Evolutionary conservation across 2,113 vertebrate species (phyloP), one percentile per base, ranked within the genome.

Genomic region (Anarrhichthys ocellatus): DNA sequence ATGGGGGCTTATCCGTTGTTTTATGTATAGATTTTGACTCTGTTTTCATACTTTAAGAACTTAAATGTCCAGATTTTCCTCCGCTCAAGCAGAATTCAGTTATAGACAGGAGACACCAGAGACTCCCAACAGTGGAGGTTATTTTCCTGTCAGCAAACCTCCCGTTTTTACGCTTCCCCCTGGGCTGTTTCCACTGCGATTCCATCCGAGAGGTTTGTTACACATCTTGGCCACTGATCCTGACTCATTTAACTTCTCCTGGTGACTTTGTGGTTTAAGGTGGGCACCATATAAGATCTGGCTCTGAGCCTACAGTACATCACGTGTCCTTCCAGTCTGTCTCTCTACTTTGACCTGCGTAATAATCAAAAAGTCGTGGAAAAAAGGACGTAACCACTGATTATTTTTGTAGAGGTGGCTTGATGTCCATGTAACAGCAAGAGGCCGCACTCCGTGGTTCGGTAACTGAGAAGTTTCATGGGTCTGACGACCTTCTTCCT

Each of bases 71-170:
- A 72, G 68, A 72, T 36, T 83, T 89, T 83, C 64, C 81, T 78
- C 52, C 42, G 13, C 42, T 72, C 24, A n/a, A 63, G 70, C 61
- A 87, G 83, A 85, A 76, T 88, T 72, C 10, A 20, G 83, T 89
- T 88, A 18, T 73, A 84, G 74, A 52, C 75, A 73, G 61, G 74
- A 88, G 80, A 87, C 81, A 86, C 80, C 59, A 69, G 68, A 88
- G 73, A 87, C 76, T 85, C 50, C 68, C 67, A 62, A 52, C 22
- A 72, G 85, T 76, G 77, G 64, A 73, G 70, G 54, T 78, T 44
- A 82, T 88, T 94, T 91, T 87, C 71, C 82, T 68, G 73, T 88
- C 76, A 84, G 74, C 73, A 85, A 72, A 73, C 83, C 56, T 59
- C 64, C 58, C 87, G 61, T 80, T 81, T 81, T 76, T 87, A 85